Evolutionary conservation across 2,797 vertebrate genomes (phyloP), one percentile per base, ranked within the genome.

Genomic region (Xenops minutus): DNA sequence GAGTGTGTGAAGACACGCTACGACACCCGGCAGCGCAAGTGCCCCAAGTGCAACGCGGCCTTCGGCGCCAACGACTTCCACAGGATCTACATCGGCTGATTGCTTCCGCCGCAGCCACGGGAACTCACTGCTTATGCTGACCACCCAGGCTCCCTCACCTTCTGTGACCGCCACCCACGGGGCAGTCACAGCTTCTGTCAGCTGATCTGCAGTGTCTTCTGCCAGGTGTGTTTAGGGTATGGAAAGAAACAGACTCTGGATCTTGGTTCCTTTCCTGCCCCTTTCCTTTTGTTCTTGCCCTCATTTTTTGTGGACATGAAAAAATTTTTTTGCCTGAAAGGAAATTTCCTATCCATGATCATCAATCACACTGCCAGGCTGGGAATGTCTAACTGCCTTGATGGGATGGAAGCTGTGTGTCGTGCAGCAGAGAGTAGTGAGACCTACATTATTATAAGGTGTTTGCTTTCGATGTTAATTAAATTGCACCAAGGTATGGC

Each of bases 1-100:
- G 99, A 99, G 97, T 99, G 99, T 9, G 99, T 99, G 34, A 99
- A 99, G 96, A 99, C 99, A 0, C 99, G 99, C 79, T 99, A 99
- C 8, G 99, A 99, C 97, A 99, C 99, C 1, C 98, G 99, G 41
- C 99, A 99, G 98, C 99, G 99, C 94, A 99, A 99, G 89, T 99
- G 99, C 94, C 99, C 99, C 66, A 99, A 99, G 94, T 99, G 99
- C 97, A 99, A 99, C 4, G 99, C 99, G 3, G 99, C 99, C 41
- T 99, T 99, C 9, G 99, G 99, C 26, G 99, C 99, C 63, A 99
- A 99, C 4, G 99, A 99, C 97, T 99, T 99, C 97, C 99, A 99
- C 77, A 99, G 99, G 91, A 99, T 99, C 96, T 99, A 99, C 98
- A 99, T 99, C 0, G 99, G 99, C 79, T 99, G 97, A 98, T 37